Percentiles rank a stretch among this genome's conserved stretches.
Conservation (phyloP, 2,797 vertebrate genomes). For the Pyrocephalus nanus region DNA sequence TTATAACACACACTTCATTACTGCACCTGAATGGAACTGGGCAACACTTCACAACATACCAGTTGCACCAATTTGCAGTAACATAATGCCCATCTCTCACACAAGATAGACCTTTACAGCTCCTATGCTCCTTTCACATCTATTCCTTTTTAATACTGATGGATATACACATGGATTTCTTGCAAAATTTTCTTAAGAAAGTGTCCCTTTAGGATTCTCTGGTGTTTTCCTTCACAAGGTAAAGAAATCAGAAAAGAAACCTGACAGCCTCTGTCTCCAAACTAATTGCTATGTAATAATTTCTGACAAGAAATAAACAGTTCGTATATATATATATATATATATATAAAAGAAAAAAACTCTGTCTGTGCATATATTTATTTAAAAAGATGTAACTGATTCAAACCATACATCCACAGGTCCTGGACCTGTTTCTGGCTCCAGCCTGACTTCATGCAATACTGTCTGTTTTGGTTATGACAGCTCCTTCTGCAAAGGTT, state of each 20-base stretch:
- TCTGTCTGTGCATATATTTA: fast-evolving
- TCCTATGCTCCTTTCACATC: background rate
- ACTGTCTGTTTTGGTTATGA: background rate
- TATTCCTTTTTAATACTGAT: background rate
- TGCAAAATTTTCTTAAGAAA: background rate
- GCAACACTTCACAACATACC: background rate
- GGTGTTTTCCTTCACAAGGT: background rate
- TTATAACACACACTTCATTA: background rate
- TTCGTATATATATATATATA: fast-evolving
- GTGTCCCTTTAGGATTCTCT: background rate
- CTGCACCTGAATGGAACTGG: background rate
- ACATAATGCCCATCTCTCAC: background rate
- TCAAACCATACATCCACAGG: background rate
- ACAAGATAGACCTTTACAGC: background rate
- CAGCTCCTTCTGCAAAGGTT: background rate
- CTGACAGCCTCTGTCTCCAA: background rate
- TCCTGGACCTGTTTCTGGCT: background rate
- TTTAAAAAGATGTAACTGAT: background rate
- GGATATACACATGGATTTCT: background rate
- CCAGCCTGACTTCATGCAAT: background rate
- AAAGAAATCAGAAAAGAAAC: background rate
- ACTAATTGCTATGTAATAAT: background rate
- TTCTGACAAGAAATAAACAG: background rate
- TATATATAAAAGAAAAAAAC: background rate
- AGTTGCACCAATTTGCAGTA: background rate